These are phyloP conservation scores for Odontophorus gujanensis DNA, from an alignment of 2,113 vertebrate genomes.

Conservation along the genomic window DNA sequence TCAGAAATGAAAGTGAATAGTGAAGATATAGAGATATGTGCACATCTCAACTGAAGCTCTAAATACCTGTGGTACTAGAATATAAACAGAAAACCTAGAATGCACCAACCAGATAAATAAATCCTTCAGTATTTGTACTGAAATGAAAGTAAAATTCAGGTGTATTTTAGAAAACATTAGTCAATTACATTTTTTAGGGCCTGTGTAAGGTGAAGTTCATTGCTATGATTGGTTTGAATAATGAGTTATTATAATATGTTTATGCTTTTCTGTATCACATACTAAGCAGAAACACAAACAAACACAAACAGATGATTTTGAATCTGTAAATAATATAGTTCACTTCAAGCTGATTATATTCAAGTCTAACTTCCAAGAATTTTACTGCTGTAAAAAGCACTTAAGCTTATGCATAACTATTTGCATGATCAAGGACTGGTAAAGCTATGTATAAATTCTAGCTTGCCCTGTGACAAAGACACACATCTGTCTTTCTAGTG, in stretches of 20 bases:
- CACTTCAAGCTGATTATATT: background rate
- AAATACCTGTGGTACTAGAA: background rate
- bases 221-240: background rate
- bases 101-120: background rate
- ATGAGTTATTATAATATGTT: background rate
- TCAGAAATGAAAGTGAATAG: background rate
- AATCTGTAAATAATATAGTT: background rate
- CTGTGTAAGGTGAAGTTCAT: background rate
- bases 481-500: background rate
- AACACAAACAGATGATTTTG: background rate
- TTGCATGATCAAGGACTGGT: background rate
- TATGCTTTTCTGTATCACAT: background rate
- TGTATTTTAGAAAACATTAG: background rate
- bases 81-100: background rate
- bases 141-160: background rate
- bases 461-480: background rate
- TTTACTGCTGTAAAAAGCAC: background rate
- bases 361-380: background rate
- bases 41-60: background rate
- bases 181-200: background rate
- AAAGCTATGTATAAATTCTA: background rate
- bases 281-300: background rate
- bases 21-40: background rate
- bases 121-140: conserved; percentile 10
- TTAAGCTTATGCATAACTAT: background rate